Evolutionary conservation across 2,888 invertebrate species (phyloP).

Genomic region (Apotomis turbidana): DNA sequence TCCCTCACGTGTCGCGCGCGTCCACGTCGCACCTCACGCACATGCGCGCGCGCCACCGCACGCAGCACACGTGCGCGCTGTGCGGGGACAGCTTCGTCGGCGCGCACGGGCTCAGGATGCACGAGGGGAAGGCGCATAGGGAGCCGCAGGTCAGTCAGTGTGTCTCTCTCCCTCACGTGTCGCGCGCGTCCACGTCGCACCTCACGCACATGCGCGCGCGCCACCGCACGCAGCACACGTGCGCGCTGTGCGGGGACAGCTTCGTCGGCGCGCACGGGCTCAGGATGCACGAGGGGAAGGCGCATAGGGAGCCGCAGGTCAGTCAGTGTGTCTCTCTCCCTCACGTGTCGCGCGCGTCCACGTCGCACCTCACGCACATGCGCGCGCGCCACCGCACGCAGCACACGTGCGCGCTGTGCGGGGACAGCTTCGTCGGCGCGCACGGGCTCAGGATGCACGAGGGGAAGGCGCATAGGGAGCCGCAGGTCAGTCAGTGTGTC

Average conservation of each 20-base stretch:
- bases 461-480: constrained; percentile 55
- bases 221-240: constrained; percentile 61
- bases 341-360: constrained; percentile 59
- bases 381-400: constrained; percentile 61
- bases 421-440: constrained; percentile 60
- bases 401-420: constrained; percentile 63
- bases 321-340: too few relatives aligned
- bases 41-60: constrained; percentile 62
- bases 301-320: constrained; percentile 48
- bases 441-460: constrained; percentile 67
- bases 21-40: constrained; percentile 70
- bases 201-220: constrained; percentile 65
- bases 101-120: constrained; percentile 64
- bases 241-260: constrained; percentile 62
- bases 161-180: too few relatives aligned
- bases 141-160: not conserved
- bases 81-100: constrained; percentile 67
- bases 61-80: constrained; percentile 57
- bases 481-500: not conserved
- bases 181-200: constrained; percentile 65
- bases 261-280: constrained; percentile 64
- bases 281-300: constrained; percentile 63
- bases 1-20: constrained; percentile 48
- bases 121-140: constrained; percentile 59
- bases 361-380: constrained; percentile 67